Conservation (phyloP, 2,888 invertebrate genomes). For the Tinea pellionella region DNA sequence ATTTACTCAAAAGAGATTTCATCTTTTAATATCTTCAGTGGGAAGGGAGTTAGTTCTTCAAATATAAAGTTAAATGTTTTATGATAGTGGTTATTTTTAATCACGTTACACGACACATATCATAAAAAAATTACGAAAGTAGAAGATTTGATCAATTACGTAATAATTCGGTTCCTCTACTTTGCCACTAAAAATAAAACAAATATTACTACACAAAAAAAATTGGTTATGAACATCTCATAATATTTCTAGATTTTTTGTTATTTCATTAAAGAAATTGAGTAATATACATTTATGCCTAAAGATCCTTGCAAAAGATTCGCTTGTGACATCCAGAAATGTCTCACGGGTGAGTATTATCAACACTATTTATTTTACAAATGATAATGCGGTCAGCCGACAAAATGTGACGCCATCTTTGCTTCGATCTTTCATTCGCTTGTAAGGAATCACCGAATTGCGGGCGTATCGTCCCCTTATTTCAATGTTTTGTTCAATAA, state of each 20-base stretch:
- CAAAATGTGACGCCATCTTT: constrained; percentile 59
- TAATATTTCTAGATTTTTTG: background rate
- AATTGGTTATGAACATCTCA: constrained; percentile 3
- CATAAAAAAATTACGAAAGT: background rate
- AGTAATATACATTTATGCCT: constrained; percentile 44
- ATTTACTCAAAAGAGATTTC: background rate
- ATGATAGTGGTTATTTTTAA: background rate
- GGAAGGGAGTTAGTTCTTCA: no score
- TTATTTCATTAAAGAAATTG: background rate
- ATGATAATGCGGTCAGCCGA: constrained; percentile 49
- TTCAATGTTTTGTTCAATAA: constrained; percentile 62
- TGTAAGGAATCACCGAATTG: constrained; percentile 53
- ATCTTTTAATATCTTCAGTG: no score
- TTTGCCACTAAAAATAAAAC: background rate
- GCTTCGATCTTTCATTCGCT: constrained; percentile 63
- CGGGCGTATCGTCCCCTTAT: constrained; percentile 67
- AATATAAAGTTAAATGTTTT: background rate
- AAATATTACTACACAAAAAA: background rate
- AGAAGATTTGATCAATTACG: background rate
- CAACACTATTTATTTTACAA: constrained; percentile 38
- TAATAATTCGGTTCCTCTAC: background rate
- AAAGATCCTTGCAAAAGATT: constrained; percentile 83
- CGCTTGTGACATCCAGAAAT: constrained; percentile 84
- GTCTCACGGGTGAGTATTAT: constrained; percentile 75
- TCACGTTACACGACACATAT: background rate